Percentiles rank a stretch among this genome's conserved stretches.
Evolutionary conservation across 1,140 invertebrate species (phyloP).

Genomic region (Drosophila obscura): DNA sequence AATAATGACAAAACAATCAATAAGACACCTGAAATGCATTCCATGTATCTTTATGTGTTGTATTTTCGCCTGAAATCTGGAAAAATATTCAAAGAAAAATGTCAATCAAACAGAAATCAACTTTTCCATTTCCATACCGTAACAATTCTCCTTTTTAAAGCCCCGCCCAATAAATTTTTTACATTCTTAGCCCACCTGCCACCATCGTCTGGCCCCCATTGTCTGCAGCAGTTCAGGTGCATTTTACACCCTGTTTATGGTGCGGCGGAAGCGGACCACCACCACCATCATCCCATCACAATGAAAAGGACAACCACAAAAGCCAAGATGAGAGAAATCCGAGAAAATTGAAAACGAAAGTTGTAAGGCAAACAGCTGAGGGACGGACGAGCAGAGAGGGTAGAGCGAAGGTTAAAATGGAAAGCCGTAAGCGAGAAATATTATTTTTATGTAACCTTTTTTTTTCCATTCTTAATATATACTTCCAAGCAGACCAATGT

Average conservation of each 20-base stretch:
- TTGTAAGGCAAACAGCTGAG: slow-evolving; percentile 63
- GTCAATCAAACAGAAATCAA: too few species aligned
- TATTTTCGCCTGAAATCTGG: too few species aligned
- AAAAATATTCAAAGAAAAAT: too few species aligned
- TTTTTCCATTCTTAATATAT: slow-evolving; percentile 1
- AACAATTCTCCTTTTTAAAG: too few species aligned
- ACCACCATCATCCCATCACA: slow-evolving; percentile 3
- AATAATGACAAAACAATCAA: slow-evolving; percentile 9
- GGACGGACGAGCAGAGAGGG: neutral
- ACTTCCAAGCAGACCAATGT: slow-evolving; percentile 17
- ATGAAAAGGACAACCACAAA: slow-evolving; percentile 29
- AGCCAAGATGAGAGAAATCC: slow-evolving; percentile 23
- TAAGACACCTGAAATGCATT: slow-evolving; percentile 2
- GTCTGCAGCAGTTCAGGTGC: slow-evolving; percentile 71
- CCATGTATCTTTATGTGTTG: too few species aligned
- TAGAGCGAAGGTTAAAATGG: neutral
- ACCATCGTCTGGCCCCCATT: slow-evolving; percentile 5
- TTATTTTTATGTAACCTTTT: slow-evolving; percentile 66
- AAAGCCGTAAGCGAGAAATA: slow-evolving; percentile 50
- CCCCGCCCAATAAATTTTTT: too few species aligned
- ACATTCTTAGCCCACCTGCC: neutral
- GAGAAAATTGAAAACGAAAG: slow-evolving; percentile 78
- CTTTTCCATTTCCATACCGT: too few species aligned
- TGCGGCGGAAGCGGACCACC: slow-evolving; percentile 13
- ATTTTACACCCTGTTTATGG: slow-evolving; percentile 70